Conservation (phyloP, 2,113 vertebrate genomes). For the Ursus arctos region DNA sequence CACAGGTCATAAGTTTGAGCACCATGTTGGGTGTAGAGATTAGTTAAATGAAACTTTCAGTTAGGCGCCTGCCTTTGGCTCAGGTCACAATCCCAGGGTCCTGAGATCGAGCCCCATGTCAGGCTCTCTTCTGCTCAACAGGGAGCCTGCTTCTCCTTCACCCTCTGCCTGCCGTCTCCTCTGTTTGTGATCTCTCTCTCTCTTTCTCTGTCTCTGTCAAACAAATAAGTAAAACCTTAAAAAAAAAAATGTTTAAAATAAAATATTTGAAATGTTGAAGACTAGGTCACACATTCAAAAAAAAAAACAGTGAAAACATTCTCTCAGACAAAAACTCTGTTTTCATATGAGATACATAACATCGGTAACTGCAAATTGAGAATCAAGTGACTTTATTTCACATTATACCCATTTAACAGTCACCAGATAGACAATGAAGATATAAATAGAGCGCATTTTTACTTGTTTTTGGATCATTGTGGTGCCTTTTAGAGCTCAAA, state of each 20-base stretch:
- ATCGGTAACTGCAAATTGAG: not conserved
- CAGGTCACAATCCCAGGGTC: no score
- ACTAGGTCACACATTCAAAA: not conserved
- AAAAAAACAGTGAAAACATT: not conserved
- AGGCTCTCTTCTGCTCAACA: no score
- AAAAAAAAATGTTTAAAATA: not conserved
- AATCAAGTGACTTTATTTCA: slow-evolving; percentile 5
- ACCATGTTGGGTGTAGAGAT: not conserved
- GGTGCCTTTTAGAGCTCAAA: not conserved
- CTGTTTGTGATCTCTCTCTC: no score
- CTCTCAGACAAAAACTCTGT: not conserved
- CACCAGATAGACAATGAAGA: not conserved
- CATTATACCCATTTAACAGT: not conserved
- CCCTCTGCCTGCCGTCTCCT: not conserved
- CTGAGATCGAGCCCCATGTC: no score
- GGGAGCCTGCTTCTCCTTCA: no score
- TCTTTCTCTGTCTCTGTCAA: not conserved
- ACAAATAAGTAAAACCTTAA: no score
- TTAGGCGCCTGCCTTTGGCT: no score
- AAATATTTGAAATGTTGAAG: slow-evolving; percentile 23
- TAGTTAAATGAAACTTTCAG: not conserved
- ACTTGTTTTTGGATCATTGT: not conserved
- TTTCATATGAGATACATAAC: not conserved
- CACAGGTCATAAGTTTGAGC: not conserved
- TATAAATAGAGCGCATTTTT: not conserved